Conservation (phyloP, 2,888 invertebrate species). For the Pocota personata region DNA sequence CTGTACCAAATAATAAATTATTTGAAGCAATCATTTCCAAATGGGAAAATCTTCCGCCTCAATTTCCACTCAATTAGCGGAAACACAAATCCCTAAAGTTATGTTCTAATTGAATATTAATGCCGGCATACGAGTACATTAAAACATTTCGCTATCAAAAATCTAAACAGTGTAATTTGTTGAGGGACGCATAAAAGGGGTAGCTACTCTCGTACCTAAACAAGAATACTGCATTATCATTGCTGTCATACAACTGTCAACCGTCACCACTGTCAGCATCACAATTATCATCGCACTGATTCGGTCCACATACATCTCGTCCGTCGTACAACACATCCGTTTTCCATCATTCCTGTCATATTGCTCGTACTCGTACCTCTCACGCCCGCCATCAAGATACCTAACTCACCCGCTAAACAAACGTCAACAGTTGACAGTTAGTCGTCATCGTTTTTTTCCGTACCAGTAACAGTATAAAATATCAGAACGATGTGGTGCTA, state of each 20-base stretch:
- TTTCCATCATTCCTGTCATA: constrained; percentile 49
- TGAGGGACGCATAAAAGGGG: neutral
- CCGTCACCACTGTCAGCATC: constrained; percentile 23
- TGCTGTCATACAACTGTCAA: constrained; percentile 48
- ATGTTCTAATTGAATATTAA: constrained; percentile 35
- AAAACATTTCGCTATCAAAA: neutral
- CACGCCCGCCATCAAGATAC: constrained; percentile 11
- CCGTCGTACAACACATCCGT: constrained; percentile 30
- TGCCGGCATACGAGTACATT: constrained; percentile 1
- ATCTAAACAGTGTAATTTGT: neutral
- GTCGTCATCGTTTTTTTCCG: constrained; percentile 7
- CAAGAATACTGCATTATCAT: constrained; percentile 21
- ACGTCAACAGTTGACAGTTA: constrained; percentile 51
- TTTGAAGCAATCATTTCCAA: neutral
- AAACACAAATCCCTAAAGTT: constrained; percentile 3
- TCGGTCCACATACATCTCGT: constrained; percentile 19
- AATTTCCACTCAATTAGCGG: constrained; percentile 21
- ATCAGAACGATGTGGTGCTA: constrained; percentile 23
- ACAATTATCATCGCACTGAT: constrained; percentile 37
- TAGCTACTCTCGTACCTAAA: too few species aligned
- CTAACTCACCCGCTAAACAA: constrained; percentile 39
- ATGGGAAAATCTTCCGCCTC: neutral
- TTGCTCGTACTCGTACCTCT: neutral
- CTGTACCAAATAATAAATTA: neutral
- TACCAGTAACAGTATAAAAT: constrained; percentile 13